Conservation (phyloP, 2,797 vertebrate genomes). For the Bradypodion pumilum region DNA sequence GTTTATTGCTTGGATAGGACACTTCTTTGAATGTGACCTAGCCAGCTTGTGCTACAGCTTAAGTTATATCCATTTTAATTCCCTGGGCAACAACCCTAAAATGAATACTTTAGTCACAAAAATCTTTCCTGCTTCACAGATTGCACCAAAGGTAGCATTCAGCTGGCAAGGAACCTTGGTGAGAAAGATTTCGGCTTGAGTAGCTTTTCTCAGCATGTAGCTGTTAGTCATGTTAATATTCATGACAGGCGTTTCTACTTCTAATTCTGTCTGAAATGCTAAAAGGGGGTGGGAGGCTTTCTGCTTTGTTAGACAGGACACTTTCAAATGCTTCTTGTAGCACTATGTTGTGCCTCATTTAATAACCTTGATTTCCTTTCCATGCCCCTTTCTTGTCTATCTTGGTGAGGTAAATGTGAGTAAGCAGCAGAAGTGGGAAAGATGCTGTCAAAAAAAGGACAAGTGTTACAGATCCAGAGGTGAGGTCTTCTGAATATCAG, state of each 20-base stretch:
- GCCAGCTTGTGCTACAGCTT: not conserved
- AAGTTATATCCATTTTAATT: conserved; percentile 2
- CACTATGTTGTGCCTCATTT: not conserved
- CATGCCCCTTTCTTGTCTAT: not conserved
- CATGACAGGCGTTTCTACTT: conserved; percentile 5
- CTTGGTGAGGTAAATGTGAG: not conserved
- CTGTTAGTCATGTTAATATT: conserved; percentile 12
- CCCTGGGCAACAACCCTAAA: not conserved
- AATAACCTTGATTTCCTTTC: not conserved
- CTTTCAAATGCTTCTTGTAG: not conserved
- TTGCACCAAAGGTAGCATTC: not conserved
- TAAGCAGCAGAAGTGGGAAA: not conserved
- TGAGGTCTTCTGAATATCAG: no score
- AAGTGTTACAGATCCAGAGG: not conserved
- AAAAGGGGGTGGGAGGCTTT: not conserved
- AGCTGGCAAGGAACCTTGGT: not conserved
- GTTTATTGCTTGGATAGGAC: not conserved
- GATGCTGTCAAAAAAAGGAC: not conserved
- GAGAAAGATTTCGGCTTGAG: conserved; percentile 1
- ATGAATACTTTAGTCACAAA: not conserved
- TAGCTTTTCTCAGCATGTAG: conserved; percentile 9
- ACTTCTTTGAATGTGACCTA: not conserved
- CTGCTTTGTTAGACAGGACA: not conserved
- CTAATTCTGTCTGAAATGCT: not conserved
- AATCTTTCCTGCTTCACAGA: not conserved